Evolutionary conservation across 2,797 vertebrate species (phyloP), one percentile per base, ranked within the genome.

Genomic region (Schizothorax lantsangensis): DNA sequence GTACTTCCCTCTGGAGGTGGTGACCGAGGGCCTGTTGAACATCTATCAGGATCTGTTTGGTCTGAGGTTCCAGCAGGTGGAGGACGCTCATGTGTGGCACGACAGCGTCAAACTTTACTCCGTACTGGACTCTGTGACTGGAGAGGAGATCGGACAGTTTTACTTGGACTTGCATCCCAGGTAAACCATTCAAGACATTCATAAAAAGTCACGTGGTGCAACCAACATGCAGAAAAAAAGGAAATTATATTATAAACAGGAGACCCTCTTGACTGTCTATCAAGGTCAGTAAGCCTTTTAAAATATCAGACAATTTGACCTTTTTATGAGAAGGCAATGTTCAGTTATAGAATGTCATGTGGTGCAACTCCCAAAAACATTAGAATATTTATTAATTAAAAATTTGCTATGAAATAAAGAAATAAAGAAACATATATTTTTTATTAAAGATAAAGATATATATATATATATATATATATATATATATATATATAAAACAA

Each of bases 141-240:
- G 93, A 87, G 96, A 98, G 91, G 93, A 95, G 79, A 90, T 99
- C 43, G 98, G 98, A 4, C 97, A 97, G 91, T 99, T 99, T 94
- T 99, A 99, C 92, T 89, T 99, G 92, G 98, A 99, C 93, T 91
- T 99, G 33, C 97, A 98, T 87, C 97, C 97, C 81, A 97, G 98
- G 98, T 99, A 95, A 57, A 40, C 4, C 49, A 7, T 57, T 30
- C n/a, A 8, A 49, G 40, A 62, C n/a, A 23, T 66, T 45, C 26
- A 81, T 26, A 12, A 62, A 73, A 73, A 17, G n/a, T 73, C 43
- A 73, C 17, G n/a, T 73, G 43, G 43, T 15, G 43, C 71, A 47
- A 74, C 72, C 43, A 30, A 47, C 43, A 17, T 73, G 23, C 5
- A 26, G 14, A 3, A 45, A 26, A 26, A 4, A 14, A 21, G 9